These are phyloP conservation scores for Molorchus minor DNA, from an alignment of 2,888 invertebrate genomes.

Conservation along the genomic window DNA sequence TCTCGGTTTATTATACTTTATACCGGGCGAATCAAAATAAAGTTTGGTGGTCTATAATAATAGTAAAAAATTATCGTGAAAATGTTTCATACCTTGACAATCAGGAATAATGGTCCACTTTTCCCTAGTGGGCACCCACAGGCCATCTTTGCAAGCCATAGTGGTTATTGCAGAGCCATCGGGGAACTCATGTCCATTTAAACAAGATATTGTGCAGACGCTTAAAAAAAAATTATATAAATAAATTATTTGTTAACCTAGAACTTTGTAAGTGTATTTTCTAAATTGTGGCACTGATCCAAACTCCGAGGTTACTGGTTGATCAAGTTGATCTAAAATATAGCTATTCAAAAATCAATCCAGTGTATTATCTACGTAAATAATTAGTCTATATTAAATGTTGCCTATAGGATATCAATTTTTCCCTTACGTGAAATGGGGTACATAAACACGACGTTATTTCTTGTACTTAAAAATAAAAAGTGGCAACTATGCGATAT, in stretches of 20 bases:
- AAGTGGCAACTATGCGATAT: neutral
- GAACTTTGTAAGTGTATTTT: too few relatives aligned
- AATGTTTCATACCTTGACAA: conserved; percentile 68
- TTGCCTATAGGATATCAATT: neutral
- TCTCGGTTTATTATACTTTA: neutral
- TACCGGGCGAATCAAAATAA: neutral
- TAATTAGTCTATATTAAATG: neutral
- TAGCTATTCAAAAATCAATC: neutral
- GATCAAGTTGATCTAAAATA: too few relatives aligned
- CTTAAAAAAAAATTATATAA: conserved; percentile 59
- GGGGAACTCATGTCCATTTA: conserved; percentile 73
- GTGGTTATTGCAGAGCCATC: conserved; percentile 76
- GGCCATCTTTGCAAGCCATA: conserved; percentile 74
- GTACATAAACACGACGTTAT: neutral
- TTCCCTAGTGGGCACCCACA: conserved; percentile 74
- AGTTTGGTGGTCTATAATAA: neutral
- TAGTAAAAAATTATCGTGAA: neutral
- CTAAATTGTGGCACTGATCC: too few relatives aligned
- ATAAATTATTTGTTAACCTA: neutral
- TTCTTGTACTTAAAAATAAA: neutral
- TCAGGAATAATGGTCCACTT: conserved; percentile 74
- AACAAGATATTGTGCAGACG: conserved; percentile 73
- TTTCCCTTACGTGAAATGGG: neutral
- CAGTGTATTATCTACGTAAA: neutral
- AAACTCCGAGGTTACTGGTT: too few relatives aligned